Evolutionary conservation across 2,797 vertebrate genomes (phyloP).

Genomic region (Micrastur ruficollis): DNA sequence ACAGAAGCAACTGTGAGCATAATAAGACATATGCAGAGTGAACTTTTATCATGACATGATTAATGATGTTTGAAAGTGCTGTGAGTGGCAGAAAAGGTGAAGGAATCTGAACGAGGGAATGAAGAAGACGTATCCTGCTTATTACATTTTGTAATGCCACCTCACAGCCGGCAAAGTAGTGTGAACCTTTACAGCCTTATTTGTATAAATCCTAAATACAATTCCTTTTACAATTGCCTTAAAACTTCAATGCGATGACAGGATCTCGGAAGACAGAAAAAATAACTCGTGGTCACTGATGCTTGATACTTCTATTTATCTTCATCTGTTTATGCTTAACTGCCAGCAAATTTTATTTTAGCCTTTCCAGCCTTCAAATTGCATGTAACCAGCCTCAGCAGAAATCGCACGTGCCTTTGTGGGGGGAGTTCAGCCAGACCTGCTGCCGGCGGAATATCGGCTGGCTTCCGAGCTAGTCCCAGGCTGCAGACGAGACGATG

Average conservation of each 20-base stretch:
- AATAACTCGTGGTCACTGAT: neutral
- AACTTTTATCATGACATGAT: neutral
- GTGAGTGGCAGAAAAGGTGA: neutral
- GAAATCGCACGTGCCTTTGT: neutral
- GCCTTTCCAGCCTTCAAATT: neutral
- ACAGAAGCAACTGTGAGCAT: neutral
- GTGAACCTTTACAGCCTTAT: neutral
- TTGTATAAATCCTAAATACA: neutral
- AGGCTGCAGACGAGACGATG: neutral
- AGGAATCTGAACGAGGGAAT: neutral
- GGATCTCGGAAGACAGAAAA: neutral
- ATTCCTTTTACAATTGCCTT: neutral
- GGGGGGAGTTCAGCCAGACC: neutral
- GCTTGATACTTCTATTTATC: neutral
- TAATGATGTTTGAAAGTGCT: neutral
- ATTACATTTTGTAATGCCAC: neutral
- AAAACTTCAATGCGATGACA: neutral
- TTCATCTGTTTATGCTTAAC: neutral
- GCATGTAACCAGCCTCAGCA: neutral
- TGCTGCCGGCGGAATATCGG: fast-evolving
- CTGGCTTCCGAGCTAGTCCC: neutral
- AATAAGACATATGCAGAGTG: neutral
- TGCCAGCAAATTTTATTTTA: neutral
- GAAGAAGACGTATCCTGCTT: neutral
- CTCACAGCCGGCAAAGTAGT: neutral